Percentiles rank a stretch among this genome's conserved stretches.
Evolutionary conservation across 2,888 invertebrate species (phyloP).

Genomic region (Aleiodes alternator): DNA sequence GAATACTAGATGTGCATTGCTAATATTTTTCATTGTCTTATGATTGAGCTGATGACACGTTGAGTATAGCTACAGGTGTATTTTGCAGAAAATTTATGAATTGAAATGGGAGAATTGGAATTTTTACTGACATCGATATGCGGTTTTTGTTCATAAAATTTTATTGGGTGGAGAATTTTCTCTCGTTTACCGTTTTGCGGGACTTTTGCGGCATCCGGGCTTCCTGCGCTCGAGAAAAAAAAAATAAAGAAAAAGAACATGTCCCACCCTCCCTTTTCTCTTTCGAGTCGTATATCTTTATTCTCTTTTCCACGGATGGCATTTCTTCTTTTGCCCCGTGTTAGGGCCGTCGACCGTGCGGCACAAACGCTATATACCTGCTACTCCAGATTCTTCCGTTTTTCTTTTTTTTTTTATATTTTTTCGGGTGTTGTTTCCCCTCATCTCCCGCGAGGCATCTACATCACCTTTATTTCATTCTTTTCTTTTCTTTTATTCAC

Average conservation of each 20-base stretch:
- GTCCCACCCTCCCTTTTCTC: slow-evolving; percentile 24
- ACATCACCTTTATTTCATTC: slow-evolving; percentile 56
- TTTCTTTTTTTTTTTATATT: slow-evolving; percentile 34
- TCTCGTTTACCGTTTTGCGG: slow-evolving; percentile 55
- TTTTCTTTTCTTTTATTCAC: slow-evolving; percentile 48
- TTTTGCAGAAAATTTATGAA: too few relatives aligned
- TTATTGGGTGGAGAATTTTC: slow-evolving; percentile 14
- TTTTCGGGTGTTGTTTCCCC: slow-evolving; percentile 36
- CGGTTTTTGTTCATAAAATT: slow-evolving; percentile 21
- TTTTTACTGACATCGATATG: neutral
- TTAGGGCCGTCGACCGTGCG: slow-evolving; percentile 61
- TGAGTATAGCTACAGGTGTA: too few relatives aligned
- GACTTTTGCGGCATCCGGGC: slow-evolving; percentile 60
- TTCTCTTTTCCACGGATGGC: slow-evolving; percentile 57
- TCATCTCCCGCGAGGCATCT: slow-evolving; percentile 48
- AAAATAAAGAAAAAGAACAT: neutral
- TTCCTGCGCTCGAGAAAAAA: neutral
- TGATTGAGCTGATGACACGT: too few relatives aligned
- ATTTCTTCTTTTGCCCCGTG: slow-evolving; percentile 48
- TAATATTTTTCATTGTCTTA: too few relatives aligned
- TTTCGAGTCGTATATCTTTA: slow-evolving; percentile 66
- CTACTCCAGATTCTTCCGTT: slow-evolving; percentile 63
- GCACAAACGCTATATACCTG: slow-evolving; percentile 64
- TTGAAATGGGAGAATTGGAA: neutral
- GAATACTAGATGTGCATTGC: too few relatives aligned